Percentiles rank a stretch among this genome's conserved stretches.
phyloP scores from a whole-genome alignment of 2,888 invertebrate genomes.

The Polydesmus complanatus region DNA sequence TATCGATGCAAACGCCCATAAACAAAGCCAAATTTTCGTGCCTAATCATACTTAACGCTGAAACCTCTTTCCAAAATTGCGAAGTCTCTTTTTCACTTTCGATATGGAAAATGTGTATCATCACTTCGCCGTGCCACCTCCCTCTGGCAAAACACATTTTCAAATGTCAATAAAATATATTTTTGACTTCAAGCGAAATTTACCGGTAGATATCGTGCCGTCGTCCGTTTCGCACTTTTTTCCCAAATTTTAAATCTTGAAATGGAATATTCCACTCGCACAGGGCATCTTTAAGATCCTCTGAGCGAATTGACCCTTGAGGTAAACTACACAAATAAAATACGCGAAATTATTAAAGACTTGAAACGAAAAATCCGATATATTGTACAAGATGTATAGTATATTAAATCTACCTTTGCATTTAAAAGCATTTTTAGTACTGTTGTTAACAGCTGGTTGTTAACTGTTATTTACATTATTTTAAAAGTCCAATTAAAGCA shows the following conservation, averaged over 20 bases:
- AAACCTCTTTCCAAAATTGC: slow-evolving; percentile 25
- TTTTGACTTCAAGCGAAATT: background rate
- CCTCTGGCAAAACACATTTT: slow-evolving; percentile 25
- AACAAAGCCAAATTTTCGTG: slow-evolving; percentile 34
- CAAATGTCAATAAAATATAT: background rate
- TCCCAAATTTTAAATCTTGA: slow-evolving; percentile 28
- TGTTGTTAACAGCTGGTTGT: too few species aligned
- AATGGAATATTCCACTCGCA: slow-evolving; percentile 32
- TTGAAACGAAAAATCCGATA: too few species aligned
- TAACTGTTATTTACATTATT: too few species aligned
- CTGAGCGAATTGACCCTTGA: background rate
- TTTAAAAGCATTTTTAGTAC: too few species aligned
- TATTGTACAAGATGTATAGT: too few species aligned
- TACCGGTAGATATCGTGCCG: slow-evolving; percentile 30
- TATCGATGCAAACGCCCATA: slow-evolving; percentile 33
- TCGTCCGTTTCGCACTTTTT: slow-evolving; percentile 27
- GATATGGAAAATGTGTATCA: slow-evolving; percentile 30
- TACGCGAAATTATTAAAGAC: too few species aligned
- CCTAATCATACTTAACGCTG: slow-evolving; percentile 30
- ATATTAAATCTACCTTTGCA: too few species aligned
- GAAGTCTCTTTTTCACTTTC: slow-evolving; percentile 20
- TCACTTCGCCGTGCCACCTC: slow-evolving; percentile 35
- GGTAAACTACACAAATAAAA: too few species aligned
- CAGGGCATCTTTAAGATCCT: slow-evolving; percentile 20
- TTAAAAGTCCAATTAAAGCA: too few species aligned